A percentile compares a stretch with the other conserved stretches of the same genome.
phyloP scores from a whole-genome alignment of 2,888 invertebrate genomes.

The Trichogramma evanescens region DNA sequence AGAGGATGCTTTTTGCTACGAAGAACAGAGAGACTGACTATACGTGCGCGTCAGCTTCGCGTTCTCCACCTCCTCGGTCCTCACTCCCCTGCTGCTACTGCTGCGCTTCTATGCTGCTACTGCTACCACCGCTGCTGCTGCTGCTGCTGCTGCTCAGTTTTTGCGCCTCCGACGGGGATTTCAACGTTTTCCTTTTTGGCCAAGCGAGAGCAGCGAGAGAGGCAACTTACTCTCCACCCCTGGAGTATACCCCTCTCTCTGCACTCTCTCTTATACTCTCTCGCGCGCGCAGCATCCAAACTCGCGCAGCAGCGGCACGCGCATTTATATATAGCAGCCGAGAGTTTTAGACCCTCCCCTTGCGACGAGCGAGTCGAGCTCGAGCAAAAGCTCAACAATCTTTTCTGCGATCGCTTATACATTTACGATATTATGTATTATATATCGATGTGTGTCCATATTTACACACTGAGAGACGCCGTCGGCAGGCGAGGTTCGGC shows the following conservation, averaged over 20 bases:
- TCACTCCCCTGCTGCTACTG: slow-evolving; percentile 8
- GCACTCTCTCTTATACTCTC: neutral
- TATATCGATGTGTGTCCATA: no score
- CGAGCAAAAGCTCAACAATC: no score
- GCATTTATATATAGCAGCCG: no score
- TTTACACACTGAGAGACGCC: no score
- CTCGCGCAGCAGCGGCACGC: no score
- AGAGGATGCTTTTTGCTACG: slow-evolving; percentile 41
- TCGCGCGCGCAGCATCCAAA: neutral
- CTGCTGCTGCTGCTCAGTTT: slow-evolving; percentile 9
- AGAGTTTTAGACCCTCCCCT: no score
- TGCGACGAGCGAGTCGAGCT: no score
- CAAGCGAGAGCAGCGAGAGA: neutral
- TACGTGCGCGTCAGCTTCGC: slow-evolving; percentile 39
- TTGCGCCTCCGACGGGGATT: slow-evolving; percentile 15
- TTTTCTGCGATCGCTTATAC: no score
- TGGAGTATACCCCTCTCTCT: neutral
- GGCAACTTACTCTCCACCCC: neutral
- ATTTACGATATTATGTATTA: no score
- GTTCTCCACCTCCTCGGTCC: slow-evolving; percentile 7
- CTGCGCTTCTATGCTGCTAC: neutral
- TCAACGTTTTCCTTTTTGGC: slow-evolving; percentile 1
- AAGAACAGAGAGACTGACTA: neutral
- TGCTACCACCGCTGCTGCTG: neutral
- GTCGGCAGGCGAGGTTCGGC: no score